These are phyloP conservation scores for Trichonephila clavipes DNA, from an alignment of 1,140 invertebrate genomes.

Conservation along the genomic window DNA sequence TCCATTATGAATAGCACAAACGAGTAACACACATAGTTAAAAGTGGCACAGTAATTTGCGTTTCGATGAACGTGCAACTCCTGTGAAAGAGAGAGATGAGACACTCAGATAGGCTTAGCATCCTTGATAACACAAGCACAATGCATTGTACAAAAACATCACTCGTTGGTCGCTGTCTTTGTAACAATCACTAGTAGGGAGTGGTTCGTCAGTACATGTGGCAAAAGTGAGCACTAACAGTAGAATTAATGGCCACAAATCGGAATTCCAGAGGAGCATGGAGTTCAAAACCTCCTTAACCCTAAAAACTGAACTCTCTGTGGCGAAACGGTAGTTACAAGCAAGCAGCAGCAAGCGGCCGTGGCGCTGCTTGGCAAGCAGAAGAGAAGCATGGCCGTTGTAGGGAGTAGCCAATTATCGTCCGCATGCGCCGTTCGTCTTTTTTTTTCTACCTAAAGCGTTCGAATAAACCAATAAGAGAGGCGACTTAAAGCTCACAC, in stretches of 20 bases:
- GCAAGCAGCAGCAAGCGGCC: constrained; percentile 47
- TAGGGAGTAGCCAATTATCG: constrained; percentile 74
- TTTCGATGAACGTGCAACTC: constrained; percentile 35
- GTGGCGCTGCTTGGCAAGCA: constrained; percentile 75
- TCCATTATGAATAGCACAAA: not conserved
- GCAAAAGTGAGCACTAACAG: constrained; percentile 31
- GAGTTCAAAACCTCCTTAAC: constrained; percentile 74
- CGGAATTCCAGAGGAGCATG: constrained; percentile 68
- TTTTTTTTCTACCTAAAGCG: constrained; percentile 55
- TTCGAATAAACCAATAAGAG: constrained; percentile 72
- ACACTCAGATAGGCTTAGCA: constrained; percentile 72
- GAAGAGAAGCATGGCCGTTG: constrained; percentile 72
- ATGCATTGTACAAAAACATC: constrained; percentile 58
- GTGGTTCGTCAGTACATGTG: constrained; percentile 65
- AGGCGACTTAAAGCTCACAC: constrained; percentile 43
- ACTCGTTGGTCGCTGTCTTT: not conserved
- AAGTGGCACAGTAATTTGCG: constrained; percentile 47
- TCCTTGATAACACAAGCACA: constrained; percentile 53
- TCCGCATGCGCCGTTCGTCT: constrained; percentile 69
- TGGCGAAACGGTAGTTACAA: constrained; percentile 54
- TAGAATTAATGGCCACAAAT: constrained; percentile 63
- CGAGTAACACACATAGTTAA: constrained; percentile 35
- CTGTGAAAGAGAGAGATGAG: constrained; percentile 55
- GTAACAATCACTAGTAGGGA: constrained; percentile 39
- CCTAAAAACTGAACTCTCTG: constrained; percentile 72